Evolutionary conservation across 2,888 invertebrate species (phyloP).

Genomic region (Rhodophaea formosa): DNA sequence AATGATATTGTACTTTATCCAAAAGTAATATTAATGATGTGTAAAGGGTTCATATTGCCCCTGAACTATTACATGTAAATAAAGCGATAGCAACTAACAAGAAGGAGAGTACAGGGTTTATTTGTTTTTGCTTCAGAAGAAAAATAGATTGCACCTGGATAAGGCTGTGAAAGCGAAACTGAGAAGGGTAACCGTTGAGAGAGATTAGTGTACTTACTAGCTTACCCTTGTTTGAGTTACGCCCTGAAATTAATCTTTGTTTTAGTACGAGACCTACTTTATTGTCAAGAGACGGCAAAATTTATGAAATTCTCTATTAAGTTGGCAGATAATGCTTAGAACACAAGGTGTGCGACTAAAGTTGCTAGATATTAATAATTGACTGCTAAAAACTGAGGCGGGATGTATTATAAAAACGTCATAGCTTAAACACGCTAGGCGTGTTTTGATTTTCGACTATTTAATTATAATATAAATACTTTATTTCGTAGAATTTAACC

Average conservation of each 20-base stretch:
- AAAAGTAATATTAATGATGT: background rate
- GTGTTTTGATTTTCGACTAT: too few species aligned
- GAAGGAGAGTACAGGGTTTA: conserved; percentile 47
- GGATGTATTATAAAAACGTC: too few species aligned
- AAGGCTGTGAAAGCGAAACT: conserved; percentile 77
- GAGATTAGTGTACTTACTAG: conserved; percentile 70
- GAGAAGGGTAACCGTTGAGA: conserved; percentile 71
- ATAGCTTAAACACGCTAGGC: too few species aligned
- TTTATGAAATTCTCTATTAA: conserved; percentile 14
- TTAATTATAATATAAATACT: too few species aligned
- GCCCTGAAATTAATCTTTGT: conserved; percentile 54
- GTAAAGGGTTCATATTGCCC: conserved; percentile 12
- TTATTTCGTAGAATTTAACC: too few species aligned
- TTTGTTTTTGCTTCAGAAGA: conserved; percentile 80
- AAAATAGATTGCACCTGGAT: conserved; percentile 81
- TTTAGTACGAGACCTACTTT: conserved; percentile 35
- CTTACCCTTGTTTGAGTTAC: conserved; percentile 74
- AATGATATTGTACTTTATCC: conserved; percentile 13
- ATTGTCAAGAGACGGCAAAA: conserved; percentile 48
- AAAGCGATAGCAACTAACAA: conserved; percentile 35
- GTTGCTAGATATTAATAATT: conserved; percentile 2
- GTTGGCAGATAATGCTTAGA: conserved; percentile 11
- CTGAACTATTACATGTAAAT: conserved; percentile 25
- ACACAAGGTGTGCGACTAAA: background rate
- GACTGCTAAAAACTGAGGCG: too few species aligned